These are phyloP conservation scores for Hydrotaea cyrtoneurina DNA, from an alignment of 2,888 invertebrate species.

Conservation along the genomic window DNA sequence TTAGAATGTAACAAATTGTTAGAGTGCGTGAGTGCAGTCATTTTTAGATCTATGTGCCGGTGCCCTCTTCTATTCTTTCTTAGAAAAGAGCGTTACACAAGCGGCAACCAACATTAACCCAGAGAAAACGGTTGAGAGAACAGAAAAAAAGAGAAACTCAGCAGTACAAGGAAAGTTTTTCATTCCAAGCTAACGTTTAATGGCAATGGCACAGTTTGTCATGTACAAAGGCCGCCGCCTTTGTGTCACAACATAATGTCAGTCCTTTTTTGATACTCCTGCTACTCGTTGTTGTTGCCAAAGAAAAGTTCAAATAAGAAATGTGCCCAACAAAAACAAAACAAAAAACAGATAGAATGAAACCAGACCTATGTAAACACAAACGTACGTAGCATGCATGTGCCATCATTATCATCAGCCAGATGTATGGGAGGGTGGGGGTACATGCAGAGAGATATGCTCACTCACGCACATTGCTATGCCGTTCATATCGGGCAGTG, in stretches of 20 bases:
- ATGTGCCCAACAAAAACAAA: neutral
- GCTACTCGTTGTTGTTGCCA: neutral
- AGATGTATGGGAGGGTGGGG: neutral
- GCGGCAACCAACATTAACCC: neutral
- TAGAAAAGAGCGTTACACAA: neutral
- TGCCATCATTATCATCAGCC: neutral
- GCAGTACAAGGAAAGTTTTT: slow-evolving; percentile 18
- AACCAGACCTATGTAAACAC: neutral
- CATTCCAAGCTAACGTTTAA: slow-evolving; percentile 20
- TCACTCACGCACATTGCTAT: neutral
- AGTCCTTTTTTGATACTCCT: neutral
- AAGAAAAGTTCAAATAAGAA: neutral
- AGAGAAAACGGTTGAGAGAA: neutral
- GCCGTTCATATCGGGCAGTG: neutral
- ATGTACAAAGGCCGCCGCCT: slow-evolving; percentile 6
- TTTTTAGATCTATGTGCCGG: neutral
- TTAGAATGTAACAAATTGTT: neutral
- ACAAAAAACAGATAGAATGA: neutral
- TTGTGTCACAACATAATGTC: slow-evolving; percentile 36
- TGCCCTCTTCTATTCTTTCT: neutral
- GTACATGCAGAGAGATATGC: neutral
- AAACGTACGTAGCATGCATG: neutral
- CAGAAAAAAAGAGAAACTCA: neutral
- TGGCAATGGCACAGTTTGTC: slow-evolving; percentile 40
- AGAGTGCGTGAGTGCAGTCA: neutral